Percentiles rank a stretch among this genome's conserved stretches.
These are phyloP conservation scores for Bellardia pandia DNA, from an alignment of 2,888 invertebrate species.

Conservation along the genomic window DNA sequence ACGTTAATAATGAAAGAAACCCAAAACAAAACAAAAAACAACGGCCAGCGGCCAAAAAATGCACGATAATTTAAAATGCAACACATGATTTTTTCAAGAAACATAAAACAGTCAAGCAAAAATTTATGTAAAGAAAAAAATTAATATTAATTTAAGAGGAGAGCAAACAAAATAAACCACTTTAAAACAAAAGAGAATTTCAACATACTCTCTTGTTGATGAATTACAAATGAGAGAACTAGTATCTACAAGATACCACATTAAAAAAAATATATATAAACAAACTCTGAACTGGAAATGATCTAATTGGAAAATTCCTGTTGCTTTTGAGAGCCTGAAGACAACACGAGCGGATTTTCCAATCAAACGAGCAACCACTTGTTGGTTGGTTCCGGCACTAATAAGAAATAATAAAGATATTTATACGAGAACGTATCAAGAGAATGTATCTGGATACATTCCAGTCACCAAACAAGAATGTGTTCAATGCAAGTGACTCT, in stretches of 20 bases:
- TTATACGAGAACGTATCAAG: not conserved
- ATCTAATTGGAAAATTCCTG: constrained; percentile 82
- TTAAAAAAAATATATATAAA: constrained; percentile 42
- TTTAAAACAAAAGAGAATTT: constrained; percentile 1
- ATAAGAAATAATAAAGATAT: constrained; percentile 45
- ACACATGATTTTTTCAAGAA: constrained; percentile 66
- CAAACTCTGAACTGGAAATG: constrained; percentile 64
- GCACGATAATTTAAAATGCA: constrained; percentile 67
- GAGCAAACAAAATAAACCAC: constrained; percentile 19
- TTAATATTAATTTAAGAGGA: not conserved
- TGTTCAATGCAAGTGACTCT: not conserved
- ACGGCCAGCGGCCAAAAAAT: constrained; percentile 62
- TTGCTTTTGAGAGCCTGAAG: constrained; percentile 71
- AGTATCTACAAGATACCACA: constrained; percentile 51
- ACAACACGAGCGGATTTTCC: constrained; percentile 19
- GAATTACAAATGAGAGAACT: constrained; percentile 24
- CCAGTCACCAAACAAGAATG: constrained; percentile 50
- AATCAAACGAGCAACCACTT: constrained; percentile 48
- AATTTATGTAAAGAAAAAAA: constrained; percentile 42
- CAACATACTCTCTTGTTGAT: no score
- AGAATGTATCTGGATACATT: constrained; percentile 59
- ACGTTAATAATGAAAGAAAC: constrained; percentile 35
- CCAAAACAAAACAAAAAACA: constrained; percentile 33
- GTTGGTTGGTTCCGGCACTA: constrained; percentile 24
- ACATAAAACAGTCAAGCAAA: constrained; percentile 21